Evolutionary conservation across 1,140 invertebrate genomes (phyloP), one percentile per base, ranked within the genome.

Genomic region (Microplitis mediator): DNA sequence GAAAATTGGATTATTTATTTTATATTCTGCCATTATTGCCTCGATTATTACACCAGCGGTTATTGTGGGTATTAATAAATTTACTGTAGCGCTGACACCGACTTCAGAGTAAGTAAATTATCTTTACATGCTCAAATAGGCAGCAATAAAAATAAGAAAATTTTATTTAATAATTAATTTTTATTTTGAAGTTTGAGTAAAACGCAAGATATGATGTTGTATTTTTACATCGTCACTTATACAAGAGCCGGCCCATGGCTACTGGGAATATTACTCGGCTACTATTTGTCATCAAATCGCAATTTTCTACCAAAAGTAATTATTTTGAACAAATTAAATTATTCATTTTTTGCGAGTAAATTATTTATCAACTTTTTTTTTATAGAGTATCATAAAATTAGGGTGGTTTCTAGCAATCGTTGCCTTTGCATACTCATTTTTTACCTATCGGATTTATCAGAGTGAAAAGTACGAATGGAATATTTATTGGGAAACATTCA

Each of bases 201-300:
- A 13, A 3, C 50, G 3, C 14, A 34, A 54, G 67, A 74, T 45
- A 32, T 39, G 13, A 61, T 77, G 36, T 36, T 51, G 13, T 69
- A 77, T 60, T 81, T 82, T 68, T 85, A 86, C 62, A 72, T 77
- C 14, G 60, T 70, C 4, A 75, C 79, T 5, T 86, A 89, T 75
- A 86, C 82, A 0, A 80, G 89, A 76, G 86, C 87, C 39, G 82
- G 86, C 4, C 88, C 90, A 0, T 91, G 89, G 81, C 75, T 91
- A 14, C 82, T 90, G 13, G 90, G 90, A 14, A 86, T 91, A 65
- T 78, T 89, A 16, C 76, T 87, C n/a, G 90, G 90, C 16, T 91
- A 90, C 74, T 74, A 8, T 56, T 64, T 65, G 71, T 51, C 16
- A 51, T 56, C 8, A 51, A 69, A 14, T 23, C 23, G 71, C 45